Percentiles rank a stretch among this genome's conserved stretches.
phyloP scores from a whole-genome alignment of 2,113 vertebrate species.

The Rhabdomys dilectus region DNA sequence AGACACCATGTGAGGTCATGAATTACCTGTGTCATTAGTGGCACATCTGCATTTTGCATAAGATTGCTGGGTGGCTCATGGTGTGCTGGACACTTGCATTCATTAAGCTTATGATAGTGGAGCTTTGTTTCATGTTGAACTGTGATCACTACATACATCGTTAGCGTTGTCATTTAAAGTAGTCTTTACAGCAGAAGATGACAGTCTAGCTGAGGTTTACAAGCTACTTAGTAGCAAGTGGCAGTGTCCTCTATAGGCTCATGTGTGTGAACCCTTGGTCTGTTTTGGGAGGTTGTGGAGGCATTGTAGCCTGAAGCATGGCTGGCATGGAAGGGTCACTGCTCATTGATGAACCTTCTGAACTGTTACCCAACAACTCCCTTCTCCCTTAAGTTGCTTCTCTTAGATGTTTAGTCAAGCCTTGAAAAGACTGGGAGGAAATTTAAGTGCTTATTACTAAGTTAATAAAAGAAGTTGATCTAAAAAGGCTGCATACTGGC shows the following conservation, averaged over 20 bases:
- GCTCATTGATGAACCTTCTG: neutral
- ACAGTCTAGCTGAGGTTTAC: neutral
- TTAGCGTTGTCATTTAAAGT: conserved; percentile 27
- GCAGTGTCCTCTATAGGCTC: neutral
- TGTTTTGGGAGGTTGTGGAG: neutral
- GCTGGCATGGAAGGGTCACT: neutral
- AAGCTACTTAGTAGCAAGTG: neutral
- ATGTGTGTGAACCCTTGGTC: neutral
- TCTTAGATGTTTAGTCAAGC: neutral
- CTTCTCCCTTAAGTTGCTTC: neutral
- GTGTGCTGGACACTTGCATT: neutral
- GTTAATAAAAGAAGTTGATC: neutral
- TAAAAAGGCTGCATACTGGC: neutral
- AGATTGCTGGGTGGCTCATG: neutral
- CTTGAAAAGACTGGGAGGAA: neutral
- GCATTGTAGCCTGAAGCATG: neutral
- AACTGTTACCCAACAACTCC: neutral
- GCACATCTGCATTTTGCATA: neutral
- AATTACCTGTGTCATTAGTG: neutral
- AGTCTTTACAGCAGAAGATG: conserved; percentile 15
- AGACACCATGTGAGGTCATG: neutral
- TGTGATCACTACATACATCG: conserved; percentile 11
- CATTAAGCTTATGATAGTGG: neutral
- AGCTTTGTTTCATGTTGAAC: neutral
- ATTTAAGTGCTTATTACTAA: neutral